These are phyloP conservation scores for Pterois miles DNA, from an alignment of 2,797 vertebrate species.

Conservation along the genomic window DNA sequence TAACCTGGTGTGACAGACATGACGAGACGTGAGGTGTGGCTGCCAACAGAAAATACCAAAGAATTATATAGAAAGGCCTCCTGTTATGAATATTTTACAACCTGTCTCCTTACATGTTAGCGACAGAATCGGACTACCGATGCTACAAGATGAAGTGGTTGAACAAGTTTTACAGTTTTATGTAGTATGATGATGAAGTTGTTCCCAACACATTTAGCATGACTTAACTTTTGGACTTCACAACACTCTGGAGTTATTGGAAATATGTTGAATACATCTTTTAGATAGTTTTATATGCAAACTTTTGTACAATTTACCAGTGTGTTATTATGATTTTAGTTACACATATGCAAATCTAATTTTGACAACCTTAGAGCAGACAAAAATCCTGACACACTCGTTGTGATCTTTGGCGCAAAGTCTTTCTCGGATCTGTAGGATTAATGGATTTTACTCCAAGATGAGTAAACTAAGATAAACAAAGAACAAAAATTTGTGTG, in stretches of 20 bases:
- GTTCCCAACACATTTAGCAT: too few relatives aligned
- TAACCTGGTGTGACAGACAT: slow-evolving; percentile 4
- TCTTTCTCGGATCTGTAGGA: background rate
- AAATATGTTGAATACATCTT: too few relatives aligned
- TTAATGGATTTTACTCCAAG: background rate
- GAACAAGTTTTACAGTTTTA: background rate
- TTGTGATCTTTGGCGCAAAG: too few relatives aligned
- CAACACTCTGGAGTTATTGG: too few relatives aligned
- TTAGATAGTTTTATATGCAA: too few relatives aligned
- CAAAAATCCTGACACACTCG: too few relatives aligned
- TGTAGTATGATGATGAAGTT: background rate
- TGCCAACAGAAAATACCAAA: slow-evolving; percentile 19
- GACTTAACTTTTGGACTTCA: too few relatives aligned
- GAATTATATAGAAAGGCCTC: slow-evolving; percentile 16
- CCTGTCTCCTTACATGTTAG: slow-evolving; percentile 5
- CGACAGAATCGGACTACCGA: slow-evolving; percentile 1
- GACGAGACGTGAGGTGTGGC: background rate
- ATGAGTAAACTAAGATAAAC: too few relatives aligned
- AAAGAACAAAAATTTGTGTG: background rate
- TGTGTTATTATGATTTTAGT: too few relatives aligned
- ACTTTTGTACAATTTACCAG: too few relatives aligned
- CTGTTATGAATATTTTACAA: slow-evolving; percentile 36
- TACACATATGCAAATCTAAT: too few relatives aligned
- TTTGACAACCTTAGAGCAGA: too few relatives aligned
- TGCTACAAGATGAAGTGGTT: background rate